Evolutionary conservation across 2,888 invertebrate genomes (phyloP), one percentile per base, ranked within the genome.

Genomic region (Plagodis pulveraria): DNA sequence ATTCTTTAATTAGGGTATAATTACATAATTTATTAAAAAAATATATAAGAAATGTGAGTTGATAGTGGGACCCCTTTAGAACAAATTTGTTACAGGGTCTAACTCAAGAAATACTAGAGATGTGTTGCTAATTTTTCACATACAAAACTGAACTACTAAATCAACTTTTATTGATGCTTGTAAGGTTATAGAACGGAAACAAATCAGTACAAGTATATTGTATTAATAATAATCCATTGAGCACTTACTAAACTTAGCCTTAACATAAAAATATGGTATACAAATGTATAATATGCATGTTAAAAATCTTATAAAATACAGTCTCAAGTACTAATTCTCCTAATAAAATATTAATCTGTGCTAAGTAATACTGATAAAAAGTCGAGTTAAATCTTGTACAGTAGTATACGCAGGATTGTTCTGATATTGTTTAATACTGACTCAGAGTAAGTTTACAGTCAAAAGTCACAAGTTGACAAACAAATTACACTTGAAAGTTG

Each of bases 151-250:
- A 38, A 38, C 5, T 22, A 22, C 22, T 22, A 4, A 22, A n/a
- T n/a, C 22, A 22, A 22, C 22, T 22, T 22, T 1, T 22, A 22
- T 22, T 2, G 38, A 38, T 9, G 6, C 2, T 38, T 4, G 1
- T 6, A 38, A 38, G 38, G 38, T 1, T 9, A 38, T 35, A 43
- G 44, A 44, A 44, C 36, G 44, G 9, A 49, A 49, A 40, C 49
- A 41, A n/a, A 44, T 32, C 12, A 6, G 34, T 45, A 5, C 40
- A 49, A 38, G 12, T 22, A 22, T 22, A 48, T 36, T 9, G 32
- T 43, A n/a, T 42, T 33, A n/a, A 44, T 22, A 34, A 33, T 10
- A 44, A 44, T 51, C 10, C 22, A 52, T 52, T 52, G 52, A 52
- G 52, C 52, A 45, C 45, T 46, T 35, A 44, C n/a, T 34, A 38